Percentiles rank a stretch among this genome's conserved stretches.
Conservation (phyloP, 2,888 invertebrate species). For the Drosophila yooni region DNA sequence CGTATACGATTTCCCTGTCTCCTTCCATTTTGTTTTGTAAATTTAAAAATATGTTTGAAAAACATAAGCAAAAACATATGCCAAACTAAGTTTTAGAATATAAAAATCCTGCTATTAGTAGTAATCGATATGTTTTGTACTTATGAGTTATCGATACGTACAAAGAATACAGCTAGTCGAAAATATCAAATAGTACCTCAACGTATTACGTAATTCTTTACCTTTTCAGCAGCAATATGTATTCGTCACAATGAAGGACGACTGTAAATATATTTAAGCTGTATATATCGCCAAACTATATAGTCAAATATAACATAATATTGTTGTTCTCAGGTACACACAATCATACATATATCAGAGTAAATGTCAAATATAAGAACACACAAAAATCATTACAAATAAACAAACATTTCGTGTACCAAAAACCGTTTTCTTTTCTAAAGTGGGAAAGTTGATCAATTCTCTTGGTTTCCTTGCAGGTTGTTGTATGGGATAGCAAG, state of each 20-base stretch:
- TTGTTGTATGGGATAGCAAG: not conserved
- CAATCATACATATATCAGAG: not conserved
- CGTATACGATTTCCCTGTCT: not conserved
- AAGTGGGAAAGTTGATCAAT: not conserved
- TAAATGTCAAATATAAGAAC: not conserved
- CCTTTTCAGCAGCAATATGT: not conserved
- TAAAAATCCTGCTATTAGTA: not conserved
- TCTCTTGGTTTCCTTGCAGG: not conserved
- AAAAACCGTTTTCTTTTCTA: not conserved
- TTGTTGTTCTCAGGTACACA: not conserved
- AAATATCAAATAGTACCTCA: not conserved
- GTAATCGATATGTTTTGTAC: not conserved
- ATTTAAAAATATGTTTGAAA: rapidly evolving
- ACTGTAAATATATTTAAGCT: not conserved
- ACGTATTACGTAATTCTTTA: not conserved
- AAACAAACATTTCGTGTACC: not conserved
- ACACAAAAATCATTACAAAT: not conserved
- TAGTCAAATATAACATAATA: not conserved
- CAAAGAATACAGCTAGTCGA: not conserved
- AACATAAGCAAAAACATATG: not conserved
- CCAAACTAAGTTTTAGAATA: not conserved
- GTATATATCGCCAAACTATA: not conserved
- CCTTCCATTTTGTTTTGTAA: not conserved
- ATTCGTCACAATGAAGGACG: not conserved
- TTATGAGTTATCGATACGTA: not conserved